phyloP scores from a whole-genome alignment of 2,113 vertebrate genomes.

The Dascyllus trimaculatus region DNA sequence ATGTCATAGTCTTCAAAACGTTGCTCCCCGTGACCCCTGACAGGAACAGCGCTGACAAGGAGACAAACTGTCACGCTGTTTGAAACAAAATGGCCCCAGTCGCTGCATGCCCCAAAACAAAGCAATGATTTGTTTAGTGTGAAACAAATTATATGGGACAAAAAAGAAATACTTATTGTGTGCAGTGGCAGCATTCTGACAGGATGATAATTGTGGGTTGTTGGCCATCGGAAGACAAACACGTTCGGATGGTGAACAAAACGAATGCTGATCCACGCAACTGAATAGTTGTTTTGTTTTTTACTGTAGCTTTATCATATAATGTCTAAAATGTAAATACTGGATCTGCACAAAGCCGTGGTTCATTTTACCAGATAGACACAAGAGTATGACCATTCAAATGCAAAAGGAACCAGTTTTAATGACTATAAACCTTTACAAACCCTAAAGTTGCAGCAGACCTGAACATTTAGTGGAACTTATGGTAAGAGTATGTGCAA shows the following conservation, averaged over 20 bases:
- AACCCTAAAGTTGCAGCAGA: too few species aligned
- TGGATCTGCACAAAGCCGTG: too few species aligned
- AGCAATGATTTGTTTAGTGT: constrained; percentile 43
- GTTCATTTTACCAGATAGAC: too few species aligned
- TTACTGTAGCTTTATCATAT: too few species aligned
- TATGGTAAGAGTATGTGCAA: too few species aligned
- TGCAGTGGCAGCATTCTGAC: constrained; percentile 47
- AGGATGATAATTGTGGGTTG: constrained; percentile 58
- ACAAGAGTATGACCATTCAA: too few species aligned
- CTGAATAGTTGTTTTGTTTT: neutral
- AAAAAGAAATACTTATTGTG: constrained; percentile 27
- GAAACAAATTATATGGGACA: constrained; percentile 31
- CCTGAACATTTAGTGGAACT: too few species aligned
- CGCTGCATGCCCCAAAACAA: constrained; percentile 34
- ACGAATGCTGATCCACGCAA: neutral
- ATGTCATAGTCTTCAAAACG: constrained; percentile 34
- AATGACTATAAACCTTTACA: too few species aligned
- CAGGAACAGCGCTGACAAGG: constrained; percentile 21
- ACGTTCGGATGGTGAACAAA: constrained; percentile 9
- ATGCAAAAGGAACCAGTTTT: too few species aligned
- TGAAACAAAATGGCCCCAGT: constrained; percentile 37
- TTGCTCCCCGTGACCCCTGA: constrained; percentile 41
- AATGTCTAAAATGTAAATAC: too few species aligned
- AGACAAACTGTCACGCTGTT: constrained; percentile 45
- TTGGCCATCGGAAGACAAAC: constrained; percentile 43